Evolutionary conservation across 2,797 vertebrate genomes (phyloP).

Genomic region (Brachymystax lenok): DNA sequence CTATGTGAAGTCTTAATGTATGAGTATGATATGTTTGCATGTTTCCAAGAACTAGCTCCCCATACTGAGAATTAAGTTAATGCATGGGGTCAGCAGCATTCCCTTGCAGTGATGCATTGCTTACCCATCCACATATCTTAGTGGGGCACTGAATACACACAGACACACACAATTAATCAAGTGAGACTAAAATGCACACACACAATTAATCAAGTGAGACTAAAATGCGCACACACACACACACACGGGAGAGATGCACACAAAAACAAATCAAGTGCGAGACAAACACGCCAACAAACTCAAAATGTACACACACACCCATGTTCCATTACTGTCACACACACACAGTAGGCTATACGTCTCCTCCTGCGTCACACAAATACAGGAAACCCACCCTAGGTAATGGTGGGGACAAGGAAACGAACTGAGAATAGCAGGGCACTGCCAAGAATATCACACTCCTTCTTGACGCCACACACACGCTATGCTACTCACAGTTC

Average conservation of each 20-base stretch:
- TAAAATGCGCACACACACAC: not conserved
- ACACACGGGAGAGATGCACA: not conserved
- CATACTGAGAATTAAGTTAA: too few relatives aligned
- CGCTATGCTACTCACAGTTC: not conserved
- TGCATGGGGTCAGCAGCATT: too few relatives aligned
- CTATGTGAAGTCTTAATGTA: too few relatives aligned
- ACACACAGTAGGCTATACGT: not conserved
- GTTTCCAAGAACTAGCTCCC: too few relatives aligned
- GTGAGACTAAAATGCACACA: too few relatives aligned
- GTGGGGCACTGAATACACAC: too few relatives aligned
- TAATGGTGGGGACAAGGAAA: slow-evolving; percentile 24
- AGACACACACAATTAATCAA: too few relatives aligned
- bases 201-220: too few relatives aligned
- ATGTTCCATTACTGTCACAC: not conserved
- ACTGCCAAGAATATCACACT: slow-evolving; percentile 16
- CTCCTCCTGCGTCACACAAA: slow-evolving; percentile 33
- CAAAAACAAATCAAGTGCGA: not conserved
- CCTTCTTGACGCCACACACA: slow-evolving; percentile 26
- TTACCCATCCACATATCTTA: too few relatives aligned
- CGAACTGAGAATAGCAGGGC: slow-evolving; percentile 57
- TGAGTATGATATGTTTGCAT: too few relatives aligned
- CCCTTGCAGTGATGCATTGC: too few relatives aligned
- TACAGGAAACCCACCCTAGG: slow-evolving; percentile 42
- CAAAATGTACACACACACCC: not conserved
- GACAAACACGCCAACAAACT: slow-evolving; percentile 7